Conservation (phyloP, 2,888 invertebrate species). For the Phengaris alcon region DNA sequence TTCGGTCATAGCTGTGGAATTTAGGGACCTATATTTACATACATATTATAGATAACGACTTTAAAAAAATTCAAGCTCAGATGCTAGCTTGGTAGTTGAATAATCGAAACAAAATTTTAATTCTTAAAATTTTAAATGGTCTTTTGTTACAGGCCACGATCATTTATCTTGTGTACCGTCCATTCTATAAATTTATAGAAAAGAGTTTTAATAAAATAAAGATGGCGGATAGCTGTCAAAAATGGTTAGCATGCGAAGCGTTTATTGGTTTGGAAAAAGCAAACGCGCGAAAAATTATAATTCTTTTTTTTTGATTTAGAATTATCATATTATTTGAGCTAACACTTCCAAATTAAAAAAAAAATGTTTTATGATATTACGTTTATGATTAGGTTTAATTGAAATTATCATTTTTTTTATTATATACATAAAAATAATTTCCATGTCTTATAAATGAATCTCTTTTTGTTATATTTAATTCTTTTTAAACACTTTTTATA, state of each 20-base stretch:
- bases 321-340: too few species aligned
- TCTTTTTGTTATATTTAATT: not conserved
- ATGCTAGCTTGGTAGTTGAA: constrained; percentile 7
- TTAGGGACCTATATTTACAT: constrained; percentile 25
- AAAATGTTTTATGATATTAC: too few species aligned
- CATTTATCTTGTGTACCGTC: constrained; percentile 25
- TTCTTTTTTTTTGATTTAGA: too few species aligned
- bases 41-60: constrained; percentile 23
- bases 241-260: not conserved
- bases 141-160: constrained; percentile 10
- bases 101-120: not conserved
- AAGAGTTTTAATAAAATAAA: constrained; percentile 10
- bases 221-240: not conserved
- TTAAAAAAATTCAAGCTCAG: constrained; percentile 10
- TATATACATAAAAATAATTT: not conserved
- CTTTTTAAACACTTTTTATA: not conserved
- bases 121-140: not conserved
- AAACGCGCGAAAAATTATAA: too few species aligned
- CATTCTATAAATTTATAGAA: constrained; percentile 1
- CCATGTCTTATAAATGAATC: not conserved
- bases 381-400: too few species aligned
- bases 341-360: too few species aligned
- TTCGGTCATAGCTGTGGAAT: constrained; percentile 29
- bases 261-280: too few species aligned
- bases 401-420: not conserved